Base-by-base conservation (phyloP, 1,140 invertebrate genomes). In the Prorops nasuta region DNA sequence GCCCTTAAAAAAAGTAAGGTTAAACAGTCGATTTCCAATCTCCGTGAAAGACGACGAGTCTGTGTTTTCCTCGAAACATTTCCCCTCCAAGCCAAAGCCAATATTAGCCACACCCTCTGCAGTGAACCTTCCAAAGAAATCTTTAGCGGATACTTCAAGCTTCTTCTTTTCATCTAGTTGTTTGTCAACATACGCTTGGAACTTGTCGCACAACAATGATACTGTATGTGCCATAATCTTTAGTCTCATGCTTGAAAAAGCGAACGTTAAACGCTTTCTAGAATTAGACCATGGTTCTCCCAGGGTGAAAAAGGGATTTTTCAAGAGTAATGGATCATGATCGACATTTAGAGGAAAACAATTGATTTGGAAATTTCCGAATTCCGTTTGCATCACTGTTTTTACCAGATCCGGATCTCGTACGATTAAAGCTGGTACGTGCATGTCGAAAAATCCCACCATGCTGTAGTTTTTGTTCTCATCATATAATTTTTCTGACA, bases 371-470 rank as follows among this genome's bases (percentile, higher is more conserved):
- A 67, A 64, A 37, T 43, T 59, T 0, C 35, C n/a, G 17, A 76
- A 76, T 31, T 66, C 56, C n/a, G 53, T 72, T 32, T 64, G 51
- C 1, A 74, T 12, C 8, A 72, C 45, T 12, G 28, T 51, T 40
- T 70, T 64, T 0, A 71, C 44, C 4, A 71, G 18, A 36, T 71
- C 60, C 2, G 67, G 65, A 49, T 74, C 66, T 12, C 58, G 44
- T 9, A 74, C 6, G 22, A 76, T 10, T 0, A 76, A 22, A 7
- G n/a, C 35, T 3, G 65, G 64, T 7, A 41, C 49, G 9, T 43
- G 44, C 15, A 68, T 39, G 12, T 56, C 39, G 31, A 56, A 71
- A 20, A 66, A 52, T 7, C 67, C 69, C 12, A 59, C 45, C 50
- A 65, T 50, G 31, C 62, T 67, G 22, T 39, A 24, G 7, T 50